Base-by-base conservation (phyloP, 2,797 vertebrate species). In the Lepidocolaptes lacrymiger region DNA sequence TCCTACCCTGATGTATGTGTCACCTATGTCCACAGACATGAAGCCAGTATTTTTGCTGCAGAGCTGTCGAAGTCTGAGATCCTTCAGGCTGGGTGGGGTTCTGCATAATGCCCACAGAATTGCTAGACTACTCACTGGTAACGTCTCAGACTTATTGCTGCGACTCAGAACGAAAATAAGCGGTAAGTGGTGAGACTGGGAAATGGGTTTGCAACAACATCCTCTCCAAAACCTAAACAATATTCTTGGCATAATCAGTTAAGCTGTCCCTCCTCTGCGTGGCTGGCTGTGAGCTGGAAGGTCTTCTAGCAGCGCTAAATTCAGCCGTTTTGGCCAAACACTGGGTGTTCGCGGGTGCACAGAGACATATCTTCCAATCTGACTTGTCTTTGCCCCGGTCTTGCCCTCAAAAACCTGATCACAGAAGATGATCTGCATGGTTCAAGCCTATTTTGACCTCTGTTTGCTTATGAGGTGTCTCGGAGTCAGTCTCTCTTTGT, bases 151-250 rank as follows among this genome's bases (percentile, higher is more conserved):
- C 67, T 54, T 54, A 67, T 6, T 72, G 14, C 69, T 89, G 73
- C 82, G 1, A 96, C 84, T 96, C 92, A 96, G 79, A 96, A 91
- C 1, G 76, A 96, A 91, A 96, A 93, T 75, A 86, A 94, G 85
- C 32, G 89, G 86, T 85, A 87, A 94, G 81, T 14, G 55, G 58
- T 92, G 85, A 96, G 91, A 72, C 73, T 73, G 34, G 55, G 44
- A 93, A 55, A 78, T 0, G 0, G 27, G n/a, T 92, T 88, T 68
- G 83, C 87, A 91, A 85, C 85, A 94, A 96, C 94, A 96, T 93
- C 92, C 89, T 95, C 91, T 86, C 80, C 79, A 93, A 82, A 93
- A 92, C 71, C 89, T 92, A 96, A 96, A 94, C 91, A 95, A 77
- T 85, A 68, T 46, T 81, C 72, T 80, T 92, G 91, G 89, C 92